phyloP scores from a whole-genome alignment of 2,888 invertebrate species.

The Cremastobaeus sp. region DNA sequence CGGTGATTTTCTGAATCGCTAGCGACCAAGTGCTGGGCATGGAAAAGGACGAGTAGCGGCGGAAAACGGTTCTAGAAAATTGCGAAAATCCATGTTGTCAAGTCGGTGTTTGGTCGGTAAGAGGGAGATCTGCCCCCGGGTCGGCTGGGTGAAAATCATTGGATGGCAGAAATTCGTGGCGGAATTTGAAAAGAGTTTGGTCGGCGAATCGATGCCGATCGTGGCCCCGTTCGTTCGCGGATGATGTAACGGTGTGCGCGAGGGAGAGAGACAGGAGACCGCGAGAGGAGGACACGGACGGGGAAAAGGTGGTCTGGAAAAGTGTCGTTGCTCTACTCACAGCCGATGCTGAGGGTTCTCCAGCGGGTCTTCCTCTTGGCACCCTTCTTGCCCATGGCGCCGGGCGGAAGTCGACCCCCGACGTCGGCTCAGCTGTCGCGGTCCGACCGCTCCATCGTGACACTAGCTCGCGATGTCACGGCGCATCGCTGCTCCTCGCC shows the following conservation, averaged over 20 bases:
- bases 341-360: slow-evolving; percentile 82
- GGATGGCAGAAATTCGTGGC: not conserved
- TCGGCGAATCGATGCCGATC: slow-evolving; percentile 28
- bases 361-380: slow-evolving; percentile 82
- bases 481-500: slow-evolving; percentile 5
- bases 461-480: slow-evolving; percentile 21
- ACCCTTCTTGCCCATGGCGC: slow-evolving; percentile 81
- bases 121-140: too few relatives aligned
- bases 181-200: not conserved
- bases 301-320: not conserved
- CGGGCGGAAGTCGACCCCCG: slow-evolving; percentile 43
- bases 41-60: too few relatives aligned
- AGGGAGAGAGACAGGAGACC: slow-evolving; percentile 12
- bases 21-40: too few relatives aligned
- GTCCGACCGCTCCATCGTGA: slow-evolving; percentile 29
- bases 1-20: too few relatives aligned
- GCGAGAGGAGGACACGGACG: not conserved
- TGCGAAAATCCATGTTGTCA: not conserved
- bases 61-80: too few relatives aligned
- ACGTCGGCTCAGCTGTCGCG: slow-evolving; percentile 35
- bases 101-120: too few relatives aligned
- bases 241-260: slow-evolving; percentile 25
- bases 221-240: slow-evolving; percentile 16
- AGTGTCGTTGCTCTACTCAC: too few relatives aligned
- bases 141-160: not conserved